Evolutionary conservation across 1,140 invertebrate genomes (phyloP).

Genomic region (Drosophila melanogaster): DNA sequence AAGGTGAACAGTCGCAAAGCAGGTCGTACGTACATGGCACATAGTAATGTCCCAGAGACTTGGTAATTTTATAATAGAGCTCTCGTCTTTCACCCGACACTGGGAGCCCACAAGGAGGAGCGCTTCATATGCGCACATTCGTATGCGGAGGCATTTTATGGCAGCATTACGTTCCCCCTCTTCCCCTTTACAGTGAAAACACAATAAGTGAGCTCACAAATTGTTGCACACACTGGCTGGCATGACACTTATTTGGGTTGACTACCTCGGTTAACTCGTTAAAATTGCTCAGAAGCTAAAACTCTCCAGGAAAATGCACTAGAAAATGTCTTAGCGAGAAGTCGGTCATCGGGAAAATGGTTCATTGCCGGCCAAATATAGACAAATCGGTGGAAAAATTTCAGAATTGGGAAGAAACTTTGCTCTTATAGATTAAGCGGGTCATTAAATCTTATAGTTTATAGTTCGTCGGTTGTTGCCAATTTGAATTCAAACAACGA

Average conservation of each 20-base stretch:
- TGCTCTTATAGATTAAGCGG: neutral
- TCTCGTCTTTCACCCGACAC: conserved; percentile 37
- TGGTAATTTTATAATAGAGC: conserved; percentile 46
- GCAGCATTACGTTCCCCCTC: conserved; percentile 23
- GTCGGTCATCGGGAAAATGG: neutral
- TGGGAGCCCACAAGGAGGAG: conserved; percentile 2
- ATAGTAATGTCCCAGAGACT: conserved; percentile 13
- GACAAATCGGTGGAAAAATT: no score
- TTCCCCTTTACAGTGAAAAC: conserved; percentile 23
- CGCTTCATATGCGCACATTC: conserved; percentile 18
- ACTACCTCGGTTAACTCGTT: conserved; percentile 23
- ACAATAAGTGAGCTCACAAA: conserved; percentile 21
- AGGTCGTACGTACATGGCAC: conserved; percentile 34
- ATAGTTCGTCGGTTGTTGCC: neutral
- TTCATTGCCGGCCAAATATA: no score
- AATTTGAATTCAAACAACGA: conserved; percentile 5
- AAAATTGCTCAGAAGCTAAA: conserved; percentile 28
- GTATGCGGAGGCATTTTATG: conserved; percentile 37
- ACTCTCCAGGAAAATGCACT: neutral
- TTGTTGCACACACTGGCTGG: conserved; percentile 25
- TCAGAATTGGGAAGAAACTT: no score
- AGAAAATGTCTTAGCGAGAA: neutral
- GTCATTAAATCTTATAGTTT: neutral
- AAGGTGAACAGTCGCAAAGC: conserved; percentile 66
- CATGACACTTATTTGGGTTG: conserved; percentile 37